Conservation (phyloP, 2,113 vertebrate genomes). For the Perca fluviatilis region DNA sequence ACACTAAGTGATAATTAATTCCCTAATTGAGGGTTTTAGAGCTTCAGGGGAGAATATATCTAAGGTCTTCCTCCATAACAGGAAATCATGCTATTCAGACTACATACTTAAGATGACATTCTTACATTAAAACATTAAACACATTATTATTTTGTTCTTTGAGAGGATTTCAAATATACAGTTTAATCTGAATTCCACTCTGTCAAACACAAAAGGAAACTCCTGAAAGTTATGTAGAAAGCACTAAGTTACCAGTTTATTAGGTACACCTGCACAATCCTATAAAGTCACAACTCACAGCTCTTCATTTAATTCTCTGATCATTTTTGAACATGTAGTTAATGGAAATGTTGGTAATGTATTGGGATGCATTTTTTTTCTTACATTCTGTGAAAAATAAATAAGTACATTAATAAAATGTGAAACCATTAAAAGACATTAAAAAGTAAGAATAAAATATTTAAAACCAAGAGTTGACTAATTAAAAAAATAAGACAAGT, state of each 20-base stretch:
- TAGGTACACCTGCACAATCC: neutral
- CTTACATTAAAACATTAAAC: neutral
- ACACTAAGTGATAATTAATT: conserved; percentile 67
- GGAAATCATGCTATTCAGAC: conserved; percentile 37
- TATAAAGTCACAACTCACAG: no score
- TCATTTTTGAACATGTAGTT: neutral
- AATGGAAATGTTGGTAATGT: neutral
- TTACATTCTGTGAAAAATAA: neutral
- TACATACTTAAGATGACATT: conserved; percentile 20
- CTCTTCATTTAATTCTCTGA: neutral
- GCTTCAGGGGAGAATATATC: conserved; percentile 53
- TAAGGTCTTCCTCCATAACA: conserved; percentile 44
- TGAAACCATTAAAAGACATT: no score
- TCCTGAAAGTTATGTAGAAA: neutral
- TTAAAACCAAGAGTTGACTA: no score
- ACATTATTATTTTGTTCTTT: conserved; percentile 1
- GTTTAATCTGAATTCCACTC: neutral
- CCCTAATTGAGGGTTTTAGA: conserved; percentile 66
- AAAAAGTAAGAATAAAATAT: no score
- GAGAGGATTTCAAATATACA: conserved; percentile 2
- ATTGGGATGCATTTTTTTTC: neutral
- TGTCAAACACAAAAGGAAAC: conserved; percentile 5
- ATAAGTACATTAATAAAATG: no score
- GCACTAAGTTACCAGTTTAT: neutral
- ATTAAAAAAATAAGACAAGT: no score